phyloP scores from a whole-genome alignment of 2,888 invertebrate genomes.

The Phalangium opilio region DNA sequence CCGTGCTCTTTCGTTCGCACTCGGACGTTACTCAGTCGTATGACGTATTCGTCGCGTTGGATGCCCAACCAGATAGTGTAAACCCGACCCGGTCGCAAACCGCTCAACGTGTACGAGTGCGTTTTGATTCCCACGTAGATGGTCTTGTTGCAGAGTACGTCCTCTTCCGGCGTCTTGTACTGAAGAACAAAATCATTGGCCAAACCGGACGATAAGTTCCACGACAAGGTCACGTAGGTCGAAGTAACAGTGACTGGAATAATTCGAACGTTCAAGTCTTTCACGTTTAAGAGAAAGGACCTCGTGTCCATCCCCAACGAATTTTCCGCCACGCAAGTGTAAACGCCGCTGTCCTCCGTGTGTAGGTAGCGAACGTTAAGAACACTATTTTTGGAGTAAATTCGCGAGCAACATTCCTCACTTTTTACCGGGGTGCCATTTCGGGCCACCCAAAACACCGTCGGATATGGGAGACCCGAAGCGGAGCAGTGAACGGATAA shows the following conservation, averaged over 20 bases:
- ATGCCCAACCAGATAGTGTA: conserved; percentile 32
- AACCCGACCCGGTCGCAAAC: conserved; percentile 27
- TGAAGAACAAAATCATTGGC: conserved; percentile 18
- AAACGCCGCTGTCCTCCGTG: conserved; percentile 20
- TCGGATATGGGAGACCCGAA: conserved; percentile 17
- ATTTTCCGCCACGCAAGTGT: conserved; percentile 20
- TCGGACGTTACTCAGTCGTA: conserved; percentile 24
- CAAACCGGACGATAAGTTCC: conserved; percentile 25
- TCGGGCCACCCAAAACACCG: conserved; percentile 18
- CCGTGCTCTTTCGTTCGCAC: conserved; percentile 21
- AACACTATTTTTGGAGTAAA: conserved; percentile 16
- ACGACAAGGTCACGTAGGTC: conserved; percentile 28
- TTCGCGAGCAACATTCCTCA: conserved; percentile 14
- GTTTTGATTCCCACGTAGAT: conserved; percentile 20
- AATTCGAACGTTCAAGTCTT: conserved; percentile 19
- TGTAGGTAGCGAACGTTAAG: conserved; percentile 21
- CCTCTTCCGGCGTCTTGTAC: conserved; percentile 10
- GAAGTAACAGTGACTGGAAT: conserved; percentile 26
- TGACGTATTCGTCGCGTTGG: conserved; percentile 24
- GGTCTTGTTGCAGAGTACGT: conserved; percentile 6
- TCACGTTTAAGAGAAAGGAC: conserved; percentile 17
- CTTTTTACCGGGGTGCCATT: conserved; percentile 3
- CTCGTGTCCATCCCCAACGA: conserved; percentile 16
- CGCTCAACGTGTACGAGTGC: conserved; percentile 30
- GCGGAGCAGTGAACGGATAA: conserved; percentile 22